Base-by-base conservation (phyloP, 2,797 vertebrate genomes). In the Pachyuromys duprasi region DNA sequence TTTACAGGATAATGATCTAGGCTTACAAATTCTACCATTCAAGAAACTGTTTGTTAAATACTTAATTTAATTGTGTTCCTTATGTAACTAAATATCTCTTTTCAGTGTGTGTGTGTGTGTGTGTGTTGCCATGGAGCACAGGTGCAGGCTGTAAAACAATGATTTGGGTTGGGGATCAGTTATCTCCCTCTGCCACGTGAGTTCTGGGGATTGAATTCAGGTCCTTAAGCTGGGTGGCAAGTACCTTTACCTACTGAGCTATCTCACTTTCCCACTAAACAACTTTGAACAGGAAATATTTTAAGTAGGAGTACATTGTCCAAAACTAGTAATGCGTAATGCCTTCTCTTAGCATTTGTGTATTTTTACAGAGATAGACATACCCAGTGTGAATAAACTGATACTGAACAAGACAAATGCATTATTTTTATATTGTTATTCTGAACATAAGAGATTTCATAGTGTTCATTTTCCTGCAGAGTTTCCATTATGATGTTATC, bases 41-140 rank as follows among this genome's bases (percentile, higher is more conserved):
- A 49, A 94, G 91, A 83, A 88, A 78, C 63, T 89, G 53, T 90
- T 36, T 93, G 3, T 31, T 87, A 65, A 74, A 78, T 96, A 92
- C 55, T 55, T 93, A 49, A 89, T 81, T 67, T n/a, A 6, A 36
- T 53, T 42, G 65, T 26, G 22, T 39, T 80, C 3, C 65, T 96
- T 36, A 13, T 67, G 36, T 95, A 91, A 89, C 72, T 53, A 31
- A 74, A 74, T 6, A 76, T 15, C 33, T 4, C 20, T 12, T 72
- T 4, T 49, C 24, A 17, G 8, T 39, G 13, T 22, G 70, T 42
- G 70, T 74, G n/a, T 20, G 69, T 36, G 33, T n/a, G 67, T 26
- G 22, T 26, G 55, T 36, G 55, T 65, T 36, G 67, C 17, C 65
- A 39, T 36, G 42, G 49, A 55, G n/a, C 24, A 13, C 49, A 70